Percentiles rank a stretch among this genome's conserved stretches.
phyloP scores from a whole-genome alignment of 2,113 vertebrate genomes.

The Ceyx margarethae region DNA sequence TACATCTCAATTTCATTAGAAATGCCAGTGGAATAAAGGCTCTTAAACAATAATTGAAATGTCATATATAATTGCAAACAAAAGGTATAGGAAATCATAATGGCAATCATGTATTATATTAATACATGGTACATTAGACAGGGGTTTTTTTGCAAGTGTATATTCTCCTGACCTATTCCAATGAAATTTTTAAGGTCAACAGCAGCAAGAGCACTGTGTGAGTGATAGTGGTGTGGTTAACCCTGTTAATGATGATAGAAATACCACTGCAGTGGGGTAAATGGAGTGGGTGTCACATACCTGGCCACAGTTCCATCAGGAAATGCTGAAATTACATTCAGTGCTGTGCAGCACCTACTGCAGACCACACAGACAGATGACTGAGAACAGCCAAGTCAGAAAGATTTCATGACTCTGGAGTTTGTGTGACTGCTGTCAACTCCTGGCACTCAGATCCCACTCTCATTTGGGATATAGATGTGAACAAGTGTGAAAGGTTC shows the following conservation, averaged over 20 bases:
- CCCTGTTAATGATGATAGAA: not conserved
- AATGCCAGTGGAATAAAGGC: not conserved
- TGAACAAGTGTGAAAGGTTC: not conserved
- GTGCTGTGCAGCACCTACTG: not conserved
- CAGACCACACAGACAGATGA: not conserved
- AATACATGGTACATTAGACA: not conserved
- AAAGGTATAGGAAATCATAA: not conserved
- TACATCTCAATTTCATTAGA: not conserved
- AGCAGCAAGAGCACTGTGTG: not conserved
- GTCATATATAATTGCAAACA: not conserved
- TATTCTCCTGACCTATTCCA: not conserved
- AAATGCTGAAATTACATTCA: not conserved
- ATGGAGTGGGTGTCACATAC: not conserved
- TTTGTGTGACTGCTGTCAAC: not conserved
- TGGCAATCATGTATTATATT: not conserved
- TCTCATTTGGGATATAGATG: not conserved
- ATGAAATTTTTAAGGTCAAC: not conserved
- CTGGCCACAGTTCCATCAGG: not conserved
- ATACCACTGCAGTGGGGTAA: not conserved
- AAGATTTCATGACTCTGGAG: not conserved
- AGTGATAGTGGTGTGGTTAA: not conserved
- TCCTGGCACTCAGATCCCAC: not conserved
- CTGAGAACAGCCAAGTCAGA: not conserved
- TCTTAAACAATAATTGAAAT: not conserved
- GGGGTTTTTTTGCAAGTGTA: not conserved